These are phyloP conservation scores for Mobula hypostoma DNA, from an alignment of 2,113 vertebrate genomes.

Conservation along the genomic window DNA sequence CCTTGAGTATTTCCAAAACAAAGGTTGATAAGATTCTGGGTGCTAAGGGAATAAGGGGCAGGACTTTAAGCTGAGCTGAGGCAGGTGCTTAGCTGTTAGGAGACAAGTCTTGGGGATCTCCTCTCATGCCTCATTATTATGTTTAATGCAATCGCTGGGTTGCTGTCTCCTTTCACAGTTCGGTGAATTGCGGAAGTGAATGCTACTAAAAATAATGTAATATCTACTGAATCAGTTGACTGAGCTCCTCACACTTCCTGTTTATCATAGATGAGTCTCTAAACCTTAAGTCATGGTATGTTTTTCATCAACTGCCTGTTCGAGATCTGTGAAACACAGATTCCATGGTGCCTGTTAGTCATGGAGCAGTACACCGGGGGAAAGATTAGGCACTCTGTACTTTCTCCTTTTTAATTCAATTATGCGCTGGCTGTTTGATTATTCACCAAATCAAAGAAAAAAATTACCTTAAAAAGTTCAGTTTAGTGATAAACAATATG, in stretches of 20 bases:
- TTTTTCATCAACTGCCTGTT: background rate
- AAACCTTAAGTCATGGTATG: too few relatives aligned
- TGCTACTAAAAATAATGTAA: background rate
- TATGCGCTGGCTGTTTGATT: background rate
- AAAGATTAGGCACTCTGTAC: background rate
- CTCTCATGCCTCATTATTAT: too few relatives aligned
- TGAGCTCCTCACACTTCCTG: background rate
- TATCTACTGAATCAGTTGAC: background rate
- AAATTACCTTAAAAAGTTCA: background rate
- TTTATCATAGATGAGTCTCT: background rate
- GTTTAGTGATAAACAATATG: background rate
- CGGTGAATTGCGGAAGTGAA: background rate
- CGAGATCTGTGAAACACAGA: background rate
- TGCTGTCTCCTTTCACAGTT: too few relatives aligned
- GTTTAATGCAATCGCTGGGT: background rate
- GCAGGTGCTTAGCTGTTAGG: too few relatives aligned
- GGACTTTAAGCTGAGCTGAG: too few relatives aligned
- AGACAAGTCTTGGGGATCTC: too few relatives aligned
- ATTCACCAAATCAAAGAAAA: background rate
- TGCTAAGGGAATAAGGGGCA: too few relatives aligned
- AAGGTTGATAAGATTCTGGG: too few relatives aligned
- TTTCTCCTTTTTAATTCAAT: background rate
- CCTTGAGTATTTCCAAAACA: too few relatives aligned
- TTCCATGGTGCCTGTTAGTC: background rate
- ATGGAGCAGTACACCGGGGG: background rate